Percentiles rank a stretch among this genome's conserved stretches.
Conservation (phyloP, 2,888 invertebrate species). For the Morinoia aosen region DNA sequence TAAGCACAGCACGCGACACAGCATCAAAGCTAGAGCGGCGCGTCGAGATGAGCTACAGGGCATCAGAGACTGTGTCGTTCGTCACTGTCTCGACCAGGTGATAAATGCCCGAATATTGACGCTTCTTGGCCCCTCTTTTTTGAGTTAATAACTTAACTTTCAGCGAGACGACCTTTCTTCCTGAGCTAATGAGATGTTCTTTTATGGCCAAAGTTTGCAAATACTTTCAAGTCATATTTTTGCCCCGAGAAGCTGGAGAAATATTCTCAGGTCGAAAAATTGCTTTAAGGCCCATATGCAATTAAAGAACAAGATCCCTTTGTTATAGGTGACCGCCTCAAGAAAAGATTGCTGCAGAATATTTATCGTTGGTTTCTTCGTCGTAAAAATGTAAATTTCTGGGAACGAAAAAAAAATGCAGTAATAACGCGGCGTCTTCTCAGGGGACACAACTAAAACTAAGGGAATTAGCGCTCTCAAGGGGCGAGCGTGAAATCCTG, state of each 20-base stretch:
- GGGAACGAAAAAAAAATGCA: background rate
- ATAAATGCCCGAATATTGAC: conserved; percentile 32
- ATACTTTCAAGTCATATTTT: conserved; percentile 13
- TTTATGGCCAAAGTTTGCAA: background rate
- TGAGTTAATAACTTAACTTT: background rate
- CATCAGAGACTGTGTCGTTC: background rate
- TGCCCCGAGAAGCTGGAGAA: background rate
- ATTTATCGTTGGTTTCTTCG: background rate
- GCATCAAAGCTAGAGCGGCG: background rate
- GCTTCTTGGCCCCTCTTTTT: background rate
- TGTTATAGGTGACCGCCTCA: background rate
- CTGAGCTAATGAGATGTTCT: background rate
- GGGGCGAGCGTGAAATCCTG: too few relatives aligned
- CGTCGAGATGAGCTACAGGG: background rate
- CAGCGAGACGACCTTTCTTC: background rate
- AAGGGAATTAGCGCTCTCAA: too few relatives aligned
- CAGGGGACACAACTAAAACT: too few relatives aligned
- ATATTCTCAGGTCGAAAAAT: background rate
- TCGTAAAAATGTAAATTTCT: background rate
- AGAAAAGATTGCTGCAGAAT: background rate
- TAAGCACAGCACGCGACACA: too few relatives aligned
- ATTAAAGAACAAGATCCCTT: background rate
- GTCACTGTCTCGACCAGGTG: background rate
- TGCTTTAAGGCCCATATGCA: background rate
- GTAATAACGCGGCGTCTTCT: background rate